phyloP scores from a whole-genome alignment of 2,888 invertebrate species.

The Napeogenes inachia region DNA sequence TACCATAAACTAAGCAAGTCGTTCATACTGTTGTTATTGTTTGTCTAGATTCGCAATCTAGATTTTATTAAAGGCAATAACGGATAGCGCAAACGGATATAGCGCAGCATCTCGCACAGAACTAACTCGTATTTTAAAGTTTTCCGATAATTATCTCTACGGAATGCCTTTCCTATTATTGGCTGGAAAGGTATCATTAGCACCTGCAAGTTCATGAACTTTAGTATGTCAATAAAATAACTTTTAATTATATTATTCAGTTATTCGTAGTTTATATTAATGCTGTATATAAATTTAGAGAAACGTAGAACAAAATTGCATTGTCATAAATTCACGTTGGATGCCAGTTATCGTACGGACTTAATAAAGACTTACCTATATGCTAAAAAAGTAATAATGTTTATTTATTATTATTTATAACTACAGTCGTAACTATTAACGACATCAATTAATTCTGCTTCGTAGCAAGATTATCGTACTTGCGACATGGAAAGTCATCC shows the following conservation, averaged over 20 bases:
- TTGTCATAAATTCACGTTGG: too few species aligned
- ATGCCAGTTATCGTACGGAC: too few species aligned
- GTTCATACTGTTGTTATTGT: slow-evolving; percentile 18
- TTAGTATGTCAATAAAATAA: background rate
- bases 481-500: background rate
- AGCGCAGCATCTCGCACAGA: slow-evolving; percentile 14
- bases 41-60: slow-evolving; percentile 24
- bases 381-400: background rate
- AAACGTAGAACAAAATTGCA: too few species aligned
- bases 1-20: slow-evolving; percentile 1
- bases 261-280: too few species aligned
- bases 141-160: slow-evolving; percentile 27
- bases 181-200: background rate
- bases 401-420: background rate
- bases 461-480: background rate
- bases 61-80: slow-evolving; percentile 36
- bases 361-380: background rate
- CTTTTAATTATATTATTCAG: background rate
- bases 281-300: too few species aligned
- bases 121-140: slow-evolving; percentile 29
- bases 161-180: slow-evolving; percentile 9
- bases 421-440: background rate
- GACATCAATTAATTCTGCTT: background rate
- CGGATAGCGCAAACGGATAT: slow-evolving; percentile 26
- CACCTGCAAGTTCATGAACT: background rate